phyloP scores from a whole-genome alignment of 2,113 vertebrate genomes.

The Chionodraco myersi region DNA sequence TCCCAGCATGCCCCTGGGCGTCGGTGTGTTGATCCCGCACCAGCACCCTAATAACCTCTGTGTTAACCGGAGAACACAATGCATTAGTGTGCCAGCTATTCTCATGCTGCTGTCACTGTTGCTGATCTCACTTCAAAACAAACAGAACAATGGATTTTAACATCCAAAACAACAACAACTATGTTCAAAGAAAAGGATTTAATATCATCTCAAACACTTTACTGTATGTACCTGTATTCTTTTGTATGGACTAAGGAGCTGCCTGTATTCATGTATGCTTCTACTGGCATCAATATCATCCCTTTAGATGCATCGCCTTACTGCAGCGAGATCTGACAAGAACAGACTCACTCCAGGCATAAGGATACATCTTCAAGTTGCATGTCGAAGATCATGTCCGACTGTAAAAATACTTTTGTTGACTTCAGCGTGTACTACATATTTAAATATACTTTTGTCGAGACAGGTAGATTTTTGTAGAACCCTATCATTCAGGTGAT shows the following conservation, averaged over 20 bases:
- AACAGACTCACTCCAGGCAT: no score
- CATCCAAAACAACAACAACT: no score
- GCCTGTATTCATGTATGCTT: not conserved
- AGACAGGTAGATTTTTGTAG: no score
- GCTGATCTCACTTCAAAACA: not conserved
- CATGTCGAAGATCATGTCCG: no score
- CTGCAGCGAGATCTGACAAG: no score
- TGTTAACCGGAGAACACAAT: slow-evolving; percentile 47
- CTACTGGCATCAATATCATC: not conserved
- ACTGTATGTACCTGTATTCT: no score
- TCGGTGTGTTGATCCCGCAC: slow-evolving; percentile 27
- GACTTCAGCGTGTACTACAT: no score
- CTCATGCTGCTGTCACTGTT: not conserved
- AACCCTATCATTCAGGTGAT: no score
- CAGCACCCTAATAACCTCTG: slow-evolving; percentile 29
- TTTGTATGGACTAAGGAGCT: not conserved
- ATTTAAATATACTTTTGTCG: no score
- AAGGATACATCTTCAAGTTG: no score
- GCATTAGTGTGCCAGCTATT: slow-evolving; percentile 30
- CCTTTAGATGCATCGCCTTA: not conserved
- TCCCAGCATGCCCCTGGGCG: slow-evolving; percentile 31
- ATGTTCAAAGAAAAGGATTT: not conserved
- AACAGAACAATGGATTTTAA: not conserved
- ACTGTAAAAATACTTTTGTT: no score
- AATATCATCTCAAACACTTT: no score